Percentiles rank a stretch among this genome's conserved stretches.
phyloP scores from a whole-genome alignment of 2,113 vertebrate species.

The Pelvicachromis taeniatus region DNA sequence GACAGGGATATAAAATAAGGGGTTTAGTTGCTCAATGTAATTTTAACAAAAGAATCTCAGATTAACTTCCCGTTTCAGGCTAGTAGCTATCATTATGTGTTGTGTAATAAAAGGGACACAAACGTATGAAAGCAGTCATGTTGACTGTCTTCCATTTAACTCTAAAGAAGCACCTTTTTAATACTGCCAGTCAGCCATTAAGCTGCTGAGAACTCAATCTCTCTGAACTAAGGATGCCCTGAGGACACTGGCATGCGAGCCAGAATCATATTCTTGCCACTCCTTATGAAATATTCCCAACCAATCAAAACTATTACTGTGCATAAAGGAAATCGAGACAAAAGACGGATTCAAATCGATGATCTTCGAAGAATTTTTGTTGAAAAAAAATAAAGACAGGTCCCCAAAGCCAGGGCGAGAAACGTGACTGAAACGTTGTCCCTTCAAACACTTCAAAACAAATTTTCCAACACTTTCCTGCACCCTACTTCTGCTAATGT shows the following conservation, averaged over 20 bases:
- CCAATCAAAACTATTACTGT: background rate
- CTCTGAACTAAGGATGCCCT: constrained; percentile 21
- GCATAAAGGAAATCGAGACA: background rate
- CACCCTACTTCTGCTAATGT: background rate
- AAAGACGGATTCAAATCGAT: background rate
- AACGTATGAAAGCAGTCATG: background rate
- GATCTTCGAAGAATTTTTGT: fast-evolving
- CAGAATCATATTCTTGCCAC: constrained; percentile 20
- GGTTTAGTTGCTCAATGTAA: background rate
- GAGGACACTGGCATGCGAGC: constrained; percentile 7
- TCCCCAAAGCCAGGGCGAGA: background rate
- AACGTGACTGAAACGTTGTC: background rate
- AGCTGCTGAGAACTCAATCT: background rate
- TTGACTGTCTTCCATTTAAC: background rate
- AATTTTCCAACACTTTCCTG: background rate
- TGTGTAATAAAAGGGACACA: background rate
- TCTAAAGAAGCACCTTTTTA: background rate
- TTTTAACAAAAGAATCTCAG: background rate
- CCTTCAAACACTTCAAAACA: background rate
- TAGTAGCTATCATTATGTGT: background rate
- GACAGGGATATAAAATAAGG: background rate
- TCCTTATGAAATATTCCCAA: background rate
- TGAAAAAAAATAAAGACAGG: background rate
- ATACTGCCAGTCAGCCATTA: background rate
- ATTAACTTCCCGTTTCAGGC: background rate